Base-by-base conservation (phyloP, 2,797 vertebrate genomes). In the Brotula barbata region DNA sequence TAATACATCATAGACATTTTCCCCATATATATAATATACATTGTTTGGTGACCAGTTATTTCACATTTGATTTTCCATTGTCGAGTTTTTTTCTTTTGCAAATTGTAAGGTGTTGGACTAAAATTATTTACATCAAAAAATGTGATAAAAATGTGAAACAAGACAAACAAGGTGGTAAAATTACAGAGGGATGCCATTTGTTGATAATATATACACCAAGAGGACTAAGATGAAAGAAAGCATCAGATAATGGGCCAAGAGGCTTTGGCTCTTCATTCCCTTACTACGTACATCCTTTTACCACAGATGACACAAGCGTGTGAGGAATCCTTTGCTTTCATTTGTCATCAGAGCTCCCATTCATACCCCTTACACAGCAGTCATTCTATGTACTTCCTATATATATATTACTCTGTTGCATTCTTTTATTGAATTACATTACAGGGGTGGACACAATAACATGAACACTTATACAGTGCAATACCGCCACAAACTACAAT, bases 71-170 rank as follows among this genome's bases (percentile, higher is more conserved):
- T 71, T 89, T 71, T 81, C 74, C 85, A 89, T 90, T 87, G 82
- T 86, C 81, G 79, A 83, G 75, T 75, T 78, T 57, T 87, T 80
- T 85, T 65, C 53, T 53, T 83, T 86, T 87, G 86, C 84, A 90
- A 90, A 90, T 81, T 83, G 81, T 84, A 86, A 79, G 55, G 84
- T 82, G 84, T 85, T 76, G 79, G 87, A 90, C 87, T 90, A 89
- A 88, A 91, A 87, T 87, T 92, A 92, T 92, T 92, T 92, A 93
- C 91, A 93, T 89, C 83, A 84, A 87, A 83, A 84, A 88, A 83
- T 77, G 84, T 83, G 85, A 89, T 90, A 88, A 88, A 90, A 91
- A 90, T 89, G 87, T 82, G 56, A 87, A 89, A 85, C 73, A 80
- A 78, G 47, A 83, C 58, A 58, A 84, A 84, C 77, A 23, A 45